Conservation (phyloP, 2,113 vertebrate species). For the Daubentonia madagascariensis region DNA sequence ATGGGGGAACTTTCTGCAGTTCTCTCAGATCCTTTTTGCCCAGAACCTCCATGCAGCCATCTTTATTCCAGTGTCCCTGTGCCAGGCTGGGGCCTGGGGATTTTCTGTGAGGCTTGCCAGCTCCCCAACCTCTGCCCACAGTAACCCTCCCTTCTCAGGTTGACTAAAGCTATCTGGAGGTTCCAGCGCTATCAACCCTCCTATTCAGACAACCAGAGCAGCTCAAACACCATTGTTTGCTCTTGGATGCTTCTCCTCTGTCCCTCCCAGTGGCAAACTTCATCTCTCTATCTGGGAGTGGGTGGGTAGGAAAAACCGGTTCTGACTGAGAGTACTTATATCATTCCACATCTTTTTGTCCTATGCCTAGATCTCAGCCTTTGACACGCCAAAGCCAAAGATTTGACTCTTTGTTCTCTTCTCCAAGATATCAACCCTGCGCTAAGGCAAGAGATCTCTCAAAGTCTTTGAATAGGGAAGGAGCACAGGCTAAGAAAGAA, state of each 20-base stretch:
- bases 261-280: not conserved
- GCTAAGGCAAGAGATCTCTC: not conserved
- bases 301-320: not conserved
- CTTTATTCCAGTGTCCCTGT: not conserved
- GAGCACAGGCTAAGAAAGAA: constrained; percentile 22
- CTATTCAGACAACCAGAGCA: not conserved
- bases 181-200: not conserved
- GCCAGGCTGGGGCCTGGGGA: not conserved
- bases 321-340: not conserved
- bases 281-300: not conserved
- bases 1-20: not conserved
- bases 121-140: not conserved
- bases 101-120: not conserved
- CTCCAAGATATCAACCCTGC: not conserved
- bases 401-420: constrained; percentile 24
- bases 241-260: fast-evolving
- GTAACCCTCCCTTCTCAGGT: not conserved
- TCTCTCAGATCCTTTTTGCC: not conserved
- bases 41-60: not conserved
- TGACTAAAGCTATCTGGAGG: not conserved
- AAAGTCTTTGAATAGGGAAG: not conserved
- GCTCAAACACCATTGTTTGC: not conserved
- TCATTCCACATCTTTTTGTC: constrained; percentile 23
- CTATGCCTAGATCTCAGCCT: not conserved
- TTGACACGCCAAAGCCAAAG: constrained; percentile 44